Conservation (phyloP, 1,140 invertebrate species). For the Cotesia glomerata region DNA sequence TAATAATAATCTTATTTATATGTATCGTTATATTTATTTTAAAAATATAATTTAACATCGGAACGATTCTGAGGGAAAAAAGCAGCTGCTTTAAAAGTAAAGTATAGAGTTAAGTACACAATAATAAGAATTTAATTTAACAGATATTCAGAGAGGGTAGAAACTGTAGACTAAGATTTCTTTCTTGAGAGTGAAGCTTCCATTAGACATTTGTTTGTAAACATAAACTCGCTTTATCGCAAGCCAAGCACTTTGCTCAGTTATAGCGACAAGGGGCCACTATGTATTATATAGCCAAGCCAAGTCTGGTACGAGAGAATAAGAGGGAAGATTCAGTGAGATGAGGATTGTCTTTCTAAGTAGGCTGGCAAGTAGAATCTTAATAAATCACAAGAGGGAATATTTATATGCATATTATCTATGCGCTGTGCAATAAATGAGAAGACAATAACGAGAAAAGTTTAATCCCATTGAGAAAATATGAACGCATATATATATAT, state of each 20-base stretch:
- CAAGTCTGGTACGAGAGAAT: not conserved
- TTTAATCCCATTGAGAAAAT: slow-evolving; percentile 20
- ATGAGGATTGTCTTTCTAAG: not conserved
- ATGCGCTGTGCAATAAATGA: slow-evolving; percentile 19
- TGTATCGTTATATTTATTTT: no score
- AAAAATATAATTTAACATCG: no score
- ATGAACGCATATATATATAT: not conserved
- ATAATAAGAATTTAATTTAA: no score
- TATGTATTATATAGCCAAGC: not conserved
- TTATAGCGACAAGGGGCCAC: slow-evolving; percentile 12
- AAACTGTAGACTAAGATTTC: not conserved
- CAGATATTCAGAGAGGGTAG: no score
- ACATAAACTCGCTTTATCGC: slow-evolving; percentile 20
- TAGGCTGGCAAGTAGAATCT: slow-evolving; percentile 6
- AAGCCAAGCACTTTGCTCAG: slow-evolving; percentile 11
- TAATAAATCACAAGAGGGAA: slow-evolving; percentile 26
- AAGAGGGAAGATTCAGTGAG: not conserved
- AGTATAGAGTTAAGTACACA: no score
- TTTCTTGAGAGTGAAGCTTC: not conserved
- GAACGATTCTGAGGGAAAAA: no score
- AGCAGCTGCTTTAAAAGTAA: no score
- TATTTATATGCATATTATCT: not conserved
- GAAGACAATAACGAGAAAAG: slow-evolving; percentile 30
- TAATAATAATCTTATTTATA: no score
- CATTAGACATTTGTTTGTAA: slow-evolving; percentile 4